These are phyloP conservation scores for Kryphioiulus occultus DNA, from an alignment of 2,888 invertebrate species.

Conservation along the genomic window DNA sequence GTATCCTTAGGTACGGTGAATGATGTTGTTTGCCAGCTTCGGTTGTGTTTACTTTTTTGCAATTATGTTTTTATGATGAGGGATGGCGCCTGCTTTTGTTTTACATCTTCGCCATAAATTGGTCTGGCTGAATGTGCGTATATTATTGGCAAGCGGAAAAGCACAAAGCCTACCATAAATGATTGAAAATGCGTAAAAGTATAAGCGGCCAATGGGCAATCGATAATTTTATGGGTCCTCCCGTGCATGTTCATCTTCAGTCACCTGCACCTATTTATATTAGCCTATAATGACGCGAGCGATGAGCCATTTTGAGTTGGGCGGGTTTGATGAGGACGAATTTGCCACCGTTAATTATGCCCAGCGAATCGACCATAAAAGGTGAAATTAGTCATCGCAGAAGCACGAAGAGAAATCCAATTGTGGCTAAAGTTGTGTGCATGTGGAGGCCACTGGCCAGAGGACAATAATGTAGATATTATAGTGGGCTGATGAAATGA, in stretches of 20 bases:
- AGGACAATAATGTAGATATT: not conserved
- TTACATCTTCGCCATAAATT: not conserved
- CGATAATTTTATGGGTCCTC: not conserved
- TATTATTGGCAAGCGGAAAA: not conserved
- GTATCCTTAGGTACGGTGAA: not conserved
- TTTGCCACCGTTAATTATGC: not conserved
- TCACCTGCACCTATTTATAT: not conserved
- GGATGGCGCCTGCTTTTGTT: not conserved
- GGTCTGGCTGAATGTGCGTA: not conserved
- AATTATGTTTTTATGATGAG: slow-evolving; percentile 17
- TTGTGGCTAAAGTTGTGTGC: not conserved
- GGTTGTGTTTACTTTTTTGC: not conserved
- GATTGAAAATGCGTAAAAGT: not conserved
- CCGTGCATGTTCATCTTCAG: not conserved
- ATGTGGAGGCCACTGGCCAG: not conserved
- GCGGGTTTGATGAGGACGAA: not conserved
- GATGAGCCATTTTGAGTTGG: not conserved
- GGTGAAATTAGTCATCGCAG: not conserved
- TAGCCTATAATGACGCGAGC: not conserved
- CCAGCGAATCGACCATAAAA: not conserved
- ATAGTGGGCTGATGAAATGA: too few relatives aligned
- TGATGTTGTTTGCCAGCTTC: not conserved
- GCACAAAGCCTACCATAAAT: not conserved
- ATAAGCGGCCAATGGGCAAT: not conserved
- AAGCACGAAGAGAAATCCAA: not conserved